phyloP scores from a whole-genome alignment of 2,797 vertebrate species.

The Rousettus madagascariensis region DNA sequence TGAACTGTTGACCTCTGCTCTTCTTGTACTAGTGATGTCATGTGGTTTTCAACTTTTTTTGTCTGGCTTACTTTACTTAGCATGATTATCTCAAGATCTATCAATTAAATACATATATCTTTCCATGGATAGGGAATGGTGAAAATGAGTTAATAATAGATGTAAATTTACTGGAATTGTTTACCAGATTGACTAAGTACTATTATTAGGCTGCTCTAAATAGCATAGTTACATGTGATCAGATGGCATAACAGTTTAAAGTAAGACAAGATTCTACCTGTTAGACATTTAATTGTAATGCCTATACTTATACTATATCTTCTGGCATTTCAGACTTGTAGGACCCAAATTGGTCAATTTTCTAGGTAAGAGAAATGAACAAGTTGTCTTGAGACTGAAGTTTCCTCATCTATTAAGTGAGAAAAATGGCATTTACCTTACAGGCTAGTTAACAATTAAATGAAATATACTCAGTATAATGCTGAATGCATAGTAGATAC shows the following conservation, averaged over 20 bases:
- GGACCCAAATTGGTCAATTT: not conserved
- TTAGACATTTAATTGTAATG: not conserved
- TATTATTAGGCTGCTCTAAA: not conserved
- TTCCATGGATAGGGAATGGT: not conserved
- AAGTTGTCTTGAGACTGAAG: not conserved
- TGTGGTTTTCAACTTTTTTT: too few relatives aligned
- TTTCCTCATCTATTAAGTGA: not conserved
- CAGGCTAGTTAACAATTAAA: not conserved
- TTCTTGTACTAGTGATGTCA: not conserved
- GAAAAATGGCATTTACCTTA: not conserved
- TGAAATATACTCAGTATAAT: not conserved
- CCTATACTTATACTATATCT: not conserved
- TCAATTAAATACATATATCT: not conserved
- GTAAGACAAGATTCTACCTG: not conserved
- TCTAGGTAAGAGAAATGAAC: not conserved
- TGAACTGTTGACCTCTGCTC: not conserved
- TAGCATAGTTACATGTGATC: not conserved
- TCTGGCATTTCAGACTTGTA: not conserved
- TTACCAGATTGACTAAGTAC: not conserved
- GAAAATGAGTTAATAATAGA: not conserved
- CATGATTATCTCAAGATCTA: too few relatives aligned
- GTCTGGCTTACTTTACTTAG: too few relatives aligned
- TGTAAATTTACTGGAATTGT: not conserved
- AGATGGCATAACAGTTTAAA: not conserved
- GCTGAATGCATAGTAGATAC: not conserved